Percentiles rank a stretch among this genome's conserved stretches.
Conservation (phyloP, 2,888 invertebrate species). For the Drosophila subsilvestris region DNA sequence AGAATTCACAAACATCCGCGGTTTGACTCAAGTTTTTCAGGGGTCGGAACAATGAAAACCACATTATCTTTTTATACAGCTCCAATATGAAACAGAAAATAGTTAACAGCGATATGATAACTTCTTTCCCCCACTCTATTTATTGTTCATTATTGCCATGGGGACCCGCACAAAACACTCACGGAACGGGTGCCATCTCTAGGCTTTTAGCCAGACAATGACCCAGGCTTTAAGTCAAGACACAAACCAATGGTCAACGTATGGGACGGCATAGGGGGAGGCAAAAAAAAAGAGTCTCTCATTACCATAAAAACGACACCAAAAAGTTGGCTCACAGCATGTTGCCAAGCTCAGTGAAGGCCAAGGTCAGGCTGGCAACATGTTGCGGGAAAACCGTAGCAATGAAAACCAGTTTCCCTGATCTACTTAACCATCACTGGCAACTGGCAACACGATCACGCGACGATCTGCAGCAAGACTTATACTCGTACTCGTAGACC, state of each 20-base stretch:
- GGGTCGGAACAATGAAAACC: too few relatives aligned
- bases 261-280: not conserved
- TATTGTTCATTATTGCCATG: too few relatives aligned
- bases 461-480: not conserved
- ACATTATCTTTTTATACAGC: too few relatives aligned
- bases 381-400: slow-evolving; percentile 48
- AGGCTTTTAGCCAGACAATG: slow-evolving; percentile 59
- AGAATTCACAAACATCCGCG: too few relatives aligned
- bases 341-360: slow-evolving; percentile 44
- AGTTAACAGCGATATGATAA: too few relatives aligned
- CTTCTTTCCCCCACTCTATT: too few relatives aligned
- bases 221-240: slow-evolving; percentile 53
- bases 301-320: slow-evolving; percentile 63
- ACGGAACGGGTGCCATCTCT: not conserved
- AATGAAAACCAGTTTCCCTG: slow-evolving; percentile 23
- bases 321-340: slow-evolving; percentile 26
- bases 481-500: not conserved
- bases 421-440: slow-evolving; percentile 1
- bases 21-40: too few relatives aligned
- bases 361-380: slow-evolving; percentile 71
- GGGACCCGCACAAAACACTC: not conserved
- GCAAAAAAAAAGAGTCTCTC: slow-evolving; percentile 21
- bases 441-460: not conserved
- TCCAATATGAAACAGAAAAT: too few relatives aligned
- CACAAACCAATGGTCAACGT: slow-evolving; percentile 10